These are phyloP conservation scores for Anabas testudineus DNA, from an alignment of 2,797 vertebrate genomes.

Conservation along the genomic window DNA sequence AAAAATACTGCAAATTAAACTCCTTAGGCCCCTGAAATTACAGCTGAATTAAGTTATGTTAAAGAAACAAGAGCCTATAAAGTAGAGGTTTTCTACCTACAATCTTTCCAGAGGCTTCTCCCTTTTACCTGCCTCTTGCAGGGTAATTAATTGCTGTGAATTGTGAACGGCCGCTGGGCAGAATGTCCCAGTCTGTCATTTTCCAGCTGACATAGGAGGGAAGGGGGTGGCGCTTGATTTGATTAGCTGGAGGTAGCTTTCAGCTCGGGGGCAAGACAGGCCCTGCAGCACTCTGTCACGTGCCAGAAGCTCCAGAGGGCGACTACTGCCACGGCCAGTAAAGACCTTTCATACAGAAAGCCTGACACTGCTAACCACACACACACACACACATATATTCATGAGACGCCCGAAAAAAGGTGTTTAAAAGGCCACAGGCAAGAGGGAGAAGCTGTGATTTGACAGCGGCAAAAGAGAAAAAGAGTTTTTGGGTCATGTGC, in stretches of 20 bases:
- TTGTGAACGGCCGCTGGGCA: slow-evolving; percentile 85
- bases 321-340: slow-evolving; percentile 74
- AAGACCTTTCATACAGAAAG: slow-evolving; percentile 68
- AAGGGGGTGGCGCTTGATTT: slow-evolving; percentile 64
- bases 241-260: slow-evolving; percentile 72
- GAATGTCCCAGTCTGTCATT: slow-evolving; percentile 78
- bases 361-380: slow-evolving; percentile 62
- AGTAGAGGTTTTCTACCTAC: slow-evolving; percentile 46
- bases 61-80: slow-evolving; percentile 41
- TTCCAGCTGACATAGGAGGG: slow-evolving; percentile 67
- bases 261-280: slow-evolving; percentile 74
- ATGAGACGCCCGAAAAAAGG: slow-evolving; percentile 72
- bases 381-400: slow-evolving; percentile 68
- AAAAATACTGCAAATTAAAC: slow-evolving; percentile 15
- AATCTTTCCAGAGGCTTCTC: slow-evolving; percentile 69
- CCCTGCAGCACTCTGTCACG: slow-evolving; percentile 79
- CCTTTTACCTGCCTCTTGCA: slow-evolving; percentile 64
- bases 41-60: slow-evolving; percentile 42
- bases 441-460: slow-evolving; percentile 64
- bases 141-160: slow-evolving; percentile 83
- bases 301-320: slow-evolving; percentile 71
- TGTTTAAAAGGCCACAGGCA: slow-evolving; percentile 69
- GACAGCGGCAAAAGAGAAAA: slow-evolving; percentile 33
- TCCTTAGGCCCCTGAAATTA: slow-evolving; percentile 11
- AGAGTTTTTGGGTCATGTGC: slow-evolving; percentile 48